Evolutionary conservation across 2,888 invertebrate genomes (phyloP).

Genomic region (Diarsia brunnea): DNA sequence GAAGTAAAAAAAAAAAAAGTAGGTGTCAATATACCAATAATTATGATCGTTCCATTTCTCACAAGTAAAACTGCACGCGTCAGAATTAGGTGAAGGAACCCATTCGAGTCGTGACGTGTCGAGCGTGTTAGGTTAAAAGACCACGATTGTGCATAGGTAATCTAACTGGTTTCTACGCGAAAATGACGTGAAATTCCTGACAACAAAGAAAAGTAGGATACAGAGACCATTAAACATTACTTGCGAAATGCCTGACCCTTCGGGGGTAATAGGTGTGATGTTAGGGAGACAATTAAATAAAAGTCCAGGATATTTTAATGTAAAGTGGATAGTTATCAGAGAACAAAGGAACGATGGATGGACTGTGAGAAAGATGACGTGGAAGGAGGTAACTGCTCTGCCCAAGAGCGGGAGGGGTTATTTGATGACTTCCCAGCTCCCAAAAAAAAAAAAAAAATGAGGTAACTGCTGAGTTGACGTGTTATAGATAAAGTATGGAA

Average conservation of each 20-base stretch:
- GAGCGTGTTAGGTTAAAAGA: conserved; percentile 39
- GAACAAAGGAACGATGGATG: background rate
- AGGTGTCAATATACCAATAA: too few relatives aligned
- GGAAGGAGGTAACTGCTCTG: background rate
- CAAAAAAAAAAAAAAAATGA: too few relatives aligned
- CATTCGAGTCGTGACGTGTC: conserved; percentile 16
- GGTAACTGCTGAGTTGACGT: background rate
- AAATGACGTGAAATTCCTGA: conserved; percentile 21
- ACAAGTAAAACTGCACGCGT: conserved; percentile 9
- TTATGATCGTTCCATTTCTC: background rate
- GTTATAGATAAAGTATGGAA: too few relatives aligned
- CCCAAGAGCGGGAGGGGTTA: too few relatives aligned
- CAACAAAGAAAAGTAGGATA: background rate
- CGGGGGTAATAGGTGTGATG: too few relatives aligned
- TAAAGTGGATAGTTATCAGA: background rate
- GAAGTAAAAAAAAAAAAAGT: too few relatives aligned
- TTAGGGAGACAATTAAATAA: too few relatives aligned
- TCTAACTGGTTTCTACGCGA: conserved; percentile 24
- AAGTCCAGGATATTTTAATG: background rate
- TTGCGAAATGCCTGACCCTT: too few relatives aligned
- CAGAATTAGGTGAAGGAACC: conserved; percentile 40
- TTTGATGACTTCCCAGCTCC: too few relatives aligned
- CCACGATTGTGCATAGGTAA: conserved; percentile 48
- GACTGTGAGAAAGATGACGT: background rate
- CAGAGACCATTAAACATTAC: background rate